phyloP scores from a whole-genome alignment of 1,140 invertebrate species.

The Orius laevigatus region DNA sequence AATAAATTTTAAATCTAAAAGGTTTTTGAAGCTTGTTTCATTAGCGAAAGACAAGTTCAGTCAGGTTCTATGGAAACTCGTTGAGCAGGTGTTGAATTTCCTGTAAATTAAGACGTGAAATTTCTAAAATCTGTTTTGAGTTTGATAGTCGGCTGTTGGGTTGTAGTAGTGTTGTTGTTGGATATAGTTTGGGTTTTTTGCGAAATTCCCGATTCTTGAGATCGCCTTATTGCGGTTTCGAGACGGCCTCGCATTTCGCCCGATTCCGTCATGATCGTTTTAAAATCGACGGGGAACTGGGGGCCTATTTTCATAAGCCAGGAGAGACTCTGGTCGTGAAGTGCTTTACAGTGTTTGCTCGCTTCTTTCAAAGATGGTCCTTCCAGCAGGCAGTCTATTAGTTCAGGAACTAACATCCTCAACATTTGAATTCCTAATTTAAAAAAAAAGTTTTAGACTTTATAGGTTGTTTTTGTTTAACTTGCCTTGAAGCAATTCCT shows the following conservation, averaged over 20 bases:
- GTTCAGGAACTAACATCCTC: constrained; percentile 68
- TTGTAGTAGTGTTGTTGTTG: constrained; percentile 30
- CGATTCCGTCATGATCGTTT: constrained; percentile 69
- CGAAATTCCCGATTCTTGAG: constrained; percentile 36
- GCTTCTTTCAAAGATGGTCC: constrained; percentile 40
- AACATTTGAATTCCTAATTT: constrained; percentile 71
- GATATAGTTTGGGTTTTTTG: constrained; percentile 26
- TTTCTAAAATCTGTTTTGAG: constrained; percentile 94
- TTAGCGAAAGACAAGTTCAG: too few relatives aligned
- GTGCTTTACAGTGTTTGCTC: constrained; percentile 41
- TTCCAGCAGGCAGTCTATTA: constrained; percentile 70
- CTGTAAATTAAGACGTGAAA: constrained; percentile 39
- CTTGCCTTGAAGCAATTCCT: constrained; percentile 37
- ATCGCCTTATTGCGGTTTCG: constrained; percentile 68
- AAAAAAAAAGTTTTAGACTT: constrained; percentile 19
- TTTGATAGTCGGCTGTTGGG: constrained; percentile 65
- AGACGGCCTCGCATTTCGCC: constrained; percentile 61
- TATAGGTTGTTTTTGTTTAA: constrained; percentile 1
- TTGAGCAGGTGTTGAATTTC: too few relatives aligned
- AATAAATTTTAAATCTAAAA: too few relatives aligned
- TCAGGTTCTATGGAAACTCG: too few relatives aligned
- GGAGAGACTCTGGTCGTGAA: constrained; percentile 75
- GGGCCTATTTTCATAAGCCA: constrained; percentile 82
- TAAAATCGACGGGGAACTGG: constrained; percentile 84
- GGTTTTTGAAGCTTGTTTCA: too few relatives aligned